phyloP scores from a whole-genome alignment of 2,797 vertebrate genomes.

The Muscicapa striata region DNA sequence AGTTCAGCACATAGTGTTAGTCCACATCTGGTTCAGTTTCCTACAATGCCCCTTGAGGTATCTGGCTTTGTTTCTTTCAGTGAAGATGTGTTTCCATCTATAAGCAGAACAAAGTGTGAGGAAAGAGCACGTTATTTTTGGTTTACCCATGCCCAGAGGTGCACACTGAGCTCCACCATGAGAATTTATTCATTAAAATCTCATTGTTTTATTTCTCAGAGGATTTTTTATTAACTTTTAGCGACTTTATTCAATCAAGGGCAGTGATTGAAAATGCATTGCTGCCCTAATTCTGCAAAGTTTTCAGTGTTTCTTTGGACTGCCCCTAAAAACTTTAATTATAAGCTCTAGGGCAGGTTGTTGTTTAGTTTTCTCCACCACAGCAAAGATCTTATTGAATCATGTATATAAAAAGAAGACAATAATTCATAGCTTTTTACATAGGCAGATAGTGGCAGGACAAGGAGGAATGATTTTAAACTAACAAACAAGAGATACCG shows the following conservation, averaged over 20 bases:
- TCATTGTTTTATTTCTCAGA: slow-evolving; percentile 58
- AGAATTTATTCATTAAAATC: slow-evolving; percentile 65
- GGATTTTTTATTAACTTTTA: slow-evolving; percentile 59
- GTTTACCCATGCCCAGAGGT: slow-evolving; percentile 18
- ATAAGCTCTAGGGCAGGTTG: background rate
- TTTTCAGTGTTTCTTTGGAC: background rate
- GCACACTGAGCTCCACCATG: background rate
- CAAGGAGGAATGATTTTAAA: background rate
- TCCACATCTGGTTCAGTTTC: background rate
- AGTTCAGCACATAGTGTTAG: background rate
- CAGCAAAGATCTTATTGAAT: background rate
- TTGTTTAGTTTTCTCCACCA: background rate
- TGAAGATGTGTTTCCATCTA: background rate
- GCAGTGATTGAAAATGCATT: slow-evolving; percentile 8
- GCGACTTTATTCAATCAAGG: slow-evolving; percentile 27
- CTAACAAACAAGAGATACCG: background rate
- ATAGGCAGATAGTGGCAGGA: background rate
- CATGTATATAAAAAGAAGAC: background rate
- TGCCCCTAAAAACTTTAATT: background rate
- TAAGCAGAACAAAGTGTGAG: background rate
- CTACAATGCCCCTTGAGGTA: background rate
- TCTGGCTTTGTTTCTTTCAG: background rate
- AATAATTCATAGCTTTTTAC: background rate
- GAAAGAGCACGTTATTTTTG: background rate
- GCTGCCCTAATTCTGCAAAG: slow-evolving; percentile 41